Conservation (phyloP, 1,140 invertebrate genomes). For the Bathynomus jamesi region DNA sequence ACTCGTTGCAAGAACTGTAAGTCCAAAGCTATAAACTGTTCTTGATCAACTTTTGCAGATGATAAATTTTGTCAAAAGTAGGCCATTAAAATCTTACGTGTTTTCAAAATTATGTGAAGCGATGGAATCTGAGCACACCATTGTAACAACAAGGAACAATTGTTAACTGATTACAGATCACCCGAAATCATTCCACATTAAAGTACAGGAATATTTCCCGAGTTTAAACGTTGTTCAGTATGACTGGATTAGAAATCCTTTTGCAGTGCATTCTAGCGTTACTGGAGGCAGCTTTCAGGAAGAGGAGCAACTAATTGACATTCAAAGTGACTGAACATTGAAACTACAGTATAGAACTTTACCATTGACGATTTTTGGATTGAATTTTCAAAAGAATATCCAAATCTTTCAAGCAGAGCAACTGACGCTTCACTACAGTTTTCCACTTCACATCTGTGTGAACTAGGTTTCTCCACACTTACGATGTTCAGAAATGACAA, state of each 20-base stretch:
- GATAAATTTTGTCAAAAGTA: too few species aligned
- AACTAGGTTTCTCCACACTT: constrained; percentile 10
- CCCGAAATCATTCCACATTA: not conserved
- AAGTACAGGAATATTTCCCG: not conserved
- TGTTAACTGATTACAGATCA: not conserved
- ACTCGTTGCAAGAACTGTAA: too few species aligned
- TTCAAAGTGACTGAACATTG: constrained; percentile 2
- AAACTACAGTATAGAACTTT: constrained; percentile 4
- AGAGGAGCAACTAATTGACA: constrained; percentile 7
- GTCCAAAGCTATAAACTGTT: too few species aligned
- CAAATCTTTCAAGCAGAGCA: too few species aligned
- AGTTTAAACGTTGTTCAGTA: not conserved
- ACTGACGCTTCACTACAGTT: not conserved
- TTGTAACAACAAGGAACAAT: not conserved
- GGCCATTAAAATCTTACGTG: too few species aligned
- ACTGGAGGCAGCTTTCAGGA: not conserved
- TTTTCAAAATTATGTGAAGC: too few species aligned
- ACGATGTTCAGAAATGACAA: constrained; percentile 4
- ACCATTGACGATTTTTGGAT: constrained; percentile 1
- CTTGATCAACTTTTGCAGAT: too few species aligned
- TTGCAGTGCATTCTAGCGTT: not conserved
- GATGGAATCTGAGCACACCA: not conserved
- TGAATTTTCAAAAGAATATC: constrained; percentile 2
- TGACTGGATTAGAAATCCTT: constrained; percentile 1
- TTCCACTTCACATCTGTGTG: constrained; percentile 8